Evolutionary conservation across 2,113 vertebrate genomes (phyloP).

Genomic region (Dolichallabes microphthalmus): DNA sequence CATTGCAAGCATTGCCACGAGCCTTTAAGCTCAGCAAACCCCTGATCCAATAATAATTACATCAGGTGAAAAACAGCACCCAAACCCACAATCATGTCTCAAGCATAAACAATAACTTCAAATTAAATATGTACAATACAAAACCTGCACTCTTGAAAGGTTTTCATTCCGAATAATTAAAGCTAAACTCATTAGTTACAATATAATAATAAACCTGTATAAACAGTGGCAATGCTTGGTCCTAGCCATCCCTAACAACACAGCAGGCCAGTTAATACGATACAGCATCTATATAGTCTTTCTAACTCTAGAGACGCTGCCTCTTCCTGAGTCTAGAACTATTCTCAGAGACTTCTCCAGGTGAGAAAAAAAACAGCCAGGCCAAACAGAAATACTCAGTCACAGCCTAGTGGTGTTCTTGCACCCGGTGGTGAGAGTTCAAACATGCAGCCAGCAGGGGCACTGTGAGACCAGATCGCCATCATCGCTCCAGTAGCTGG

Average conservation of each 20-base stretch:
- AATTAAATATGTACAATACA: slow-evolving; percentile 59
- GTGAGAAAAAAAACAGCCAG: slow-evolving; percentile 15
- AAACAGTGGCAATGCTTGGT: slow-evolving; percentile 36
- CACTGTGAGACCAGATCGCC: slow-evolving; percentile 33
- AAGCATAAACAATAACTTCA: slow-evolving; percentile 56
- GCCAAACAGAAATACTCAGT: slow-evolving; percentile 32
- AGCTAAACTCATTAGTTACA: slow-evolving; percentile 43
- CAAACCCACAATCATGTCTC: slow-evolving; percentile 41
- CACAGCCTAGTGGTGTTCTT: slow-evolving; percentile 33
- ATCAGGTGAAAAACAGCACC: slow-evolving; percentile 55
- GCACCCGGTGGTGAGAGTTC: slow-evolving; percentile 16
- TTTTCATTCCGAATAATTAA: slow-evolving; percentile 50
- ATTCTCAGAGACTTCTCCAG: slow-evolving; percentile 24
- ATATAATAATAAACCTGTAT: slow-evolving; percentile 21
- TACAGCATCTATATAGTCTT: slow-evolving; percentile 35
- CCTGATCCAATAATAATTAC: slow-evolving; percentile 56
- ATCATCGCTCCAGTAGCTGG: slow-evolving; percentile 29
- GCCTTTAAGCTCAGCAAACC: slow-evolving; percentile 59
- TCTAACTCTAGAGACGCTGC: slow-evolving; percentile 37
- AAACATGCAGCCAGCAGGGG: slow-evolving; percentile 36
- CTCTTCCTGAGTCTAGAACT: slow-evolving; percentile 43
- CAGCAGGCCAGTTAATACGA: slow-evolving; percentile 24
- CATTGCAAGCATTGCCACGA: slow-evolving; percentile 67
- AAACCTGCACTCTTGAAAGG: slow-evolving; percentile 61
- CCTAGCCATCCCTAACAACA: slow-evolving; percentile 36